Evolutionary conservation across 2,113 vertebrate genomes (phyloP).

Genomic region (Cyanoramphus novaezelandiae): DNA sequence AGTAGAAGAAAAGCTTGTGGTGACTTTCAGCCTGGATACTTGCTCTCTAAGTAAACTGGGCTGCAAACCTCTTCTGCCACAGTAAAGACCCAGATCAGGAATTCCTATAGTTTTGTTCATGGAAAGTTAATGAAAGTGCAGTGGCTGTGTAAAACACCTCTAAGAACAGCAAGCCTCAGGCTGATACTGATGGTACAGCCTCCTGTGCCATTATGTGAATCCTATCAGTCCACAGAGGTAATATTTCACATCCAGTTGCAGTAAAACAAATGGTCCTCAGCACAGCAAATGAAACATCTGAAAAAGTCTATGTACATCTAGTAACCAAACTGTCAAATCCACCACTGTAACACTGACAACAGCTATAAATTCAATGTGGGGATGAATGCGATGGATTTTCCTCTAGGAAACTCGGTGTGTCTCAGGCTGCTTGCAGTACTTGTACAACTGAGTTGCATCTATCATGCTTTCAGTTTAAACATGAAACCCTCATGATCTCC

Average conservation of each 20-base stretch:
- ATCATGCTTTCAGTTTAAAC: background rate
- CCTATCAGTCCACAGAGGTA: background rate
- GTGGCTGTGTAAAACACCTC: background rate
- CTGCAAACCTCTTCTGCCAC: background rate
- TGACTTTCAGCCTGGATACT: background rate
- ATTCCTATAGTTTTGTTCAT: background rate
- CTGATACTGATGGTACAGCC: background rate
- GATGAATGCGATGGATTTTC: background rate
- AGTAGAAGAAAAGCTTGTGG: background rate
- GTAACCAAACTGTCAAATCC: background rate
- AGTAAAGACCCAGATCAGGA: background rate
- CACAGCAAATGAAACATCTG: background rate
- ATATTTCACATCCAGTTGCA: background rate
- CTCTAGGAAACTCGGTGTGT: background rate
- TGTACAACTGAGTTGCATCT: background rate
- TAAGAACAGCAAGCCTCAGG: background rate
- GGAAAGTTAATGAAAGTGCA: background rate
- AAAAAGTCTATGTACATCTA: rapidly evolving
- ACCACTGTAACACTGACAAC: background rate
- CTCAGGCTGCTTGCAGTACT: background rate
- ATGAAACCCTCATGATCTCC: background rate
- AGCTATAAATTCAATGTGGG: background rate
- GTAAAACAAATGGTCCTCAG: background rate
- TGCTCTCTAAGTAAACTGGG: background rate
- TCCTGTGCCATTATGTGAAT: background rate